Conservation (phyloP, 2,888 invertebrate species). For the Sinelater perroti region DNA sequence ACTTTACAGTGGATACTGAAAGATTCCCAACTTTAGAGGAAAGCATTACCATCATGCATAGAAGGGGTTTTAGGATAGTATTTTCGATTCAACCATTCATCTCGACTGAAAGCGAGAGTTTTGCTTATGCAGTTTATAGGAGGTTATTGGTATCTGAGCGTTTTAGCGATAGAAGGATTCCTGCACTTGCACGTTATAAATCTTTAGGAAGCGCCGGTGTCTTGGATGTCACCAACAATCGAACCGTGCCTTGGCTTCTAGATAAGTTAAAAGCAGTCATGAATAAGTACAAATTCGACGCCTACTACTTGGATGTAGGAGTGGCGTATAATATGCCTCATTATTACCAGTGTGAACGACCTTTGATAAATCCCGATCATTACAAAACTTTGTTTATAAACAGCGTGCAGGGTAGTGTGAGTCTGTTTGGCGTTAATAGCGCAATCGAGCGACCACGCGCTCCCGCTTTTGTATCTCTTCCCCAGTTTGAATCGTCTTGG, state of each 20-base stretch:
- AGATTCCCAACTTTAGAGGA: conserved; percentile 82
- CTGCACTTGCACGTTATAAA: conserved; percentile 84
- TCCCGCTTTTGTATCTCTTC: conserved; percentile 86
- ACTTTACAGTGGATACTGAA: conserved; percentile 80
- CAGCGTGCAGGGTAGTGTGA: conserved; percentile 69
- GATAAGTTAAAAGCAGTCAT: conserved; percentile 76
- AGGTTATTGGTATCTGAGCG: conserved; percentile 82
- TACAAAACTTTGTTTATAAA: conserved; percentile 79
- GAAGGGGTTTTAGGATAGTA: conserved; percentile 86
- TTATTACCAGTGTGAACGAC: conserved; percentile 80
- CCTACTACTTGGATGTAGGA: conserved; percentile 84
- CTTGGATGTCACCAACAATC: conserved; percentile 86
- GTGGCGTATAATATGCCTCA: conserved; percentile 87
- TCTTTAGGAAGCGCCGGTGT: conserved; percentile 83
- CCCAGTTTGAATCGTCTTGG: conserved; percentile 90
- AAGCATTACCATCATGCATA: conserved; percentile 80
- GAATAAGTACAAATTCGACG: conserved; percentile 80
- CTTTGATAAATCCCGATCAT: conserved; percentile 81
- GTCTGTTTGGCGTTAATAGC: conserved; percentile 83
- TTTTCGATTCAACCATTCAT: conserved; percentile 92
- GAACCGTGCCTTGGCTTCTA: conserved; percentile 81
- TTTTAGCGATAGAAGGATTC: conserved; percentile 79
- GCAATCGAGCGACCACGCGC: conserved; percentile 83
- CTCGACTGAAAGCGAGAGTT: conserved; percentile 84
- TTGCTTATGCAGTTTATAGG: conserved; percentile 79